Evolutionary conservation across 2,113 vertebrate genomes (phyloP), one percentile per base, ranked within the genome.

Genomic region (Rhipidura dahli): DNA sequence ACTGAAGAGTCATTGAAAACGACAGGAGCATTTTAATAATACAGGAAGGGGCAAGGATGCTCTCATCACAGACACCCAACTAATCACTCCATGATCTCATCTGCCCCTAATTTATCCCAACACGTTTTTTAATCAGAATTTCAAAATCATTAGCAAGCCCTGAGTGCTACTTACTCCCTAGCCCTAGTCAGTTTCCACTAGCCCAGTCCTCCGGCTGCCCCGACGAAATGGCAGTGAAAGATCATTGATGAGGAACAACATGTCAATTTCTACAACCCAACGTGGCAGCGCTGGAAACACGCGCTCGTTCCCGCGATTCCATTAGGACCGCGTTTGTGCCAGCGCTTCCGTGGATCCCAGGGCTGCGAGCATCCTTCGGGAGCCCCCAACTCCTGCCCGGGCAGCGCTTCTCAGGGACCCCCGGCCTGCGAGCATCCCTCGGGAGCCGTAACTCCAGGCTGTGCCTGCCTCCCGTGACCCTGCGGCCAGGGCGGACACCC

Each of bases 281-380:
- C 6, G 26, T 2, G 33, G 31, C 1, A 39, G 49, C 4, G 15
- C 71, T 57, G 69, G 51, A 30, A 71, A 59, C 2, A 15, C 18
- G 16, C 64, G 2, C 57, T 21, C 49, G 6, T 8, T n/a, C 69
- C 80, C 0, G 26, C 60, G 53, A 39, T 59, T 71, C 77, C 20
- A 0, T 0, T 0, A 6, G 26, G 1, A 31, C n/a, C 35, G 21
- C 72, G 28, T 2, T 33, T 3, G 35, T 20, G 28, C 37, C 61
- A 8, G 51, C 0, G 26, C 60, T 57, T 6, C 54, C 30, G 2
- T 0, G 45, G 10, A 31, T 13, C 26, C 44, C 2, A 0, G 37
- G 64, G 12, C 49, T 3, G 26, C 9, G 4, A 4, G 64, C 63
- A 57, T 16, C 54, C 3, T 4, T 1, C 63, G 9, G 9, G 30